phyloP scores from a whole-genome alignment of 2,888 invertebrate genomes.

The Orthosia gracilis region DNA sequence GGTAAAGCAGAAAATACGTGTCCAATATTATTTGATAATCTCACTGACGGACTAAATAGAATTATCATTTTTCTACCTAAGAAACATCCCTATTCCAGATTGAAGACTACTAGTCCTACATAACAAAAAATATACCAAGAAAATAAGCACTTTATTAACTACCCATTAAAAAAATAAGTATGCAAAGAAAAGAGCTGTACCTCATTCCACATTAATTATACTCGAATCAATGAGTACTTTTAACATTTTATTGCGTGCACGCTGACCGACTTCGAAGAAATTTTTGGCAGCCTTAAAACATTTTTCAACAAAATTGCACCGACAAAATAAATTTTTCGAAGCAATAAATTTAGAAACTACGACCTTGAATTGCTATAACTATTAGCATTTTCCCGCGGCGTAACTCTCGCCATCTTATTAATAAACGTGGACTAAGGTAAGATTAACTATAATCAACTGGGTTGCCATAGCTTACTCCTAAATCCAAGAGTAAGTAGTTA shows the following conservation, averaged over 20 bases:
- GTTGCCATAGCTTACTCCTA: too few species aligned
- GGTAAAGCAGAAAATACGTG: too few species aligned
- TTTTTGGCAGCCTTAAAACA: conserved; percentile 47
- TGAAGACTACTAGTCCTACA: neutral
- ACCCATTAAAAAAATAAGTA: neutral
- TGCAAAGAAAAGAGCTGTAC: neutral
- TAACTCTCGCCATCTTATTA: too few species aligned
- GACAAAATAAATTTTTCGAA: conserved; percentile 19
- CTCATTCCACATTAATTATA: neutral
- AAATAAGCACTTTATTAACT: too few species aligned
- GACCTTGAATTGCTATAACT: conserved; percentile 32
- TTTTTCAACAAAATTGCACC: conserved; percentile 3
- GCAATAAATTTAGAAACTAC: conserved; percentile 28
- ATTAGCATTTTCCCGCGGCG: neutral
- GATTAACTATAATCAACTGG: too few species aligned
- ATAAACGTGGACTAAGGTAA: too few species aligned
- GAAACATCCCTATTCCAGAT: too few species aligned
- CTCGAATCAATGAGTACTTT: neutral
- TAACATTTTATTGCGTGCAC: conserved; percentile 2
- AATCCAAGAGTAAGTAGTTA: too few species aligned
- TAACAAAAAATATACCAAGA: too few species aligned
- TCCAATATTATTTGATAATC: too few species aligned
- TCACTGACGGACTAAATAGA: too few species aligned
- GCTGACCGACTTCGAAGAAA: conserved; percentile 29
- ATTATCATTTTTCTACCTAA: too few species aligned